phyloP scores from a whole-genome alignment of 2,113 vertebrate genomes.

The Menura novaehollandiae region DNA sequence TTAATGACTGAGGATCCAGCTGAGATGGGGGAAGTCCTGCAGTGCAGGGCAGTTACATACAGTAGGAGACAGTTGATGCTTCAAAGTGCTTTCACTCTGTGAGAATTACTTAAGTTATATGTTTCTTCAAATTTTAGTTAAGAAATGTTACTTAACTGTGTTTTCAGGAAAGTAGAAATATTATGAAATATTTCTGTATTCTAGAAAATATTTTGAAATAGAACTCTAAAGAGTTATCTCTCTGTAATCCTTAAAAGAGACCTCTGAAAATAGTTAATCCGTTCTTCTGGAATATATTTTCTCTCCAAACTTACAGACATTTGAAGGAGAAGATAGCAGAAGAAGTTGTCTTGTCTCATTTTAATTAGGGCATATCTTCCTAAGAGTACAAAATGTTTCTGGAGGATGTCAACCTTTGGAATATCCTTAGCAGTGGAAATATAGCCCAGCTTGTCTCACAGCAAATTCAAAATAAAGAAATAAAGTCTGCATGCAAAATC shows the following conservation, averaged over 20 bases:
- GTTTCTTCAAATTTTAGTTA: neutral
- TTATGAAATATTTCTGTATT: too few relatives aligned
- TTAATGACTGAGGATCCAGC: neutral
- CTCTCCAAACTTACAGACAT: neutral
- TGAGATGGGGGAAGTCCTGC: neutral
- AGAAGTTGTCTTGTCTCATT: neutral
- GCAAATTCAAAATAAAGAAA: constrained; percentile 40
- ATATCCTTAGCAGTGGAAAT: constrained; percentile 10
- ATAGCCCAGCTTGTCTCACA: constrained; percentile 13
- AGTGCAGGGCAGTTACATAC: neutral
- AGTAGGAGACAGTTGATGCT: neutral
- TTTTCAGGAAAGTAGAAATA: neutral
- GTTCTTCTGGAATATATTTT: neutral
- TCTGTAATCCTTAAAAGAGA: neutral
- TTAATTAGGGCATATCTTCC: neutral
- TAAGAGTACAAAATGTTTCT: constrained; percentile 21
- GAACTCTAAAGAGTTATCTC: neutral
- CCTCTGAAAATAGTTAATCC: neutral
- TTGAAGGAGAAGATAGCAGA: neutral
- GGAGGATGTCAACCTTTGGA: constrained; percentile 20
- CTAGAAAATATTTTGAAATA: neutral
- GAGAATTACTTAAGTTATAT: neutral
- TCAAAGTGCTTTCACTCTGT: neutral
- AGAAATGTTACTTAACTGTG: neutral
- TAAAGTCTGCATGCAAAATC: constrained; percentile 56